A percentile compares a stretch with the other conserved stretches of the same genome.
Conservation (phyloP, 2,113 vertebrate species). For the Hirundichthys speculiger region DNA sequence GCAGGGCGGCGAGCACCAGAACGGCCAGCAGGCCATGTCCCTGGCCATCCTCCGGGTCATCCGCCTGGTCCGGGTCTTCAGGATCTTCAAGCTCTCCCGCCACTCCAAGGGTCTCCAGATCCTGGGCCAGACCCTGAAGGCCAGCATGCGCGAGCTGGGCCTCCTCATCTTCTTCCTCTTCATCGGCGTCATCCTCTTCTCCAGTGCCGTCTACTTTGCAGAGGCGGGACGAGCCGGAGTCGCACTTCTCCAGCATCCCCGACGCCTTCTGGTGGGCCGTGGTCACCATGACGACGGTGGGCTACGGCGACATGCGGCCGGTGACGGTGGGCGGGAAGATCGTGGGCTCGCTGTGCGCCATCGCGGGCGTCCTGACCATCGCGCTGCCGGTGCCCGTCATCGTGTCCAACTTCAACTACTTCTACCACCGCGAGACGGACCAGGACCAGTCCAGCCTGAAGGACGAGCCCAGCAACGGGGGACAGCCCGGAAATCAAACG, state of each 20-base stretch:
- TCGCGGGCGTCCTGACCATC: constrained; percentile 94
- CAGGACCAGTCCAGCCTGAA: constrained; percentile 89
- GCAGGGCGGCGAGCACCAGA: constrained; percentile 83
- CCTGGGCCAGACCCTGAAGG: constrained; percentile 94
- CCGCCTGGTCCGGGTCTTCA: constrained; percentile 92
- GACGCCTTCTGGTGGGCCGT: constrained; percentile 99
- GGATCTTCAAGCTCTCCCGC: constrained; percentile 95
- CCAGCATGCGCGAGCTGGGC: constrained; percentile 95
- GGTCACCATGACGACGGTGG: constrained; percentile 97
- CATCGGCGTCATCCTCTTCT: constrained; percentile 96
- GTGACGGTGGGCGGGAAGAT: constrained; percentile 95
- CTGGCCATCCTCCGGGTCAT: constrained; percentile 96
- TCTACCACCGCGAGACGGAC: constrained; percentile 96
- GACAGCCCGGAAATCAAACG: constrained; percentile 80
- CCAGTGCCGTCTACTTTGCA: constrained; percentile 94
- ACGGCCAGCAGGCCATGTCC: constrained; percentile 95
- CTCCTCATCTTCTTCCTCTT: constrained; percentile 98
- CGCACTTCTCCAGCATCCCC: constrained; percentile 96
- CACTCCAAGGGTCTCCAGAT: constrained; percentile 98
- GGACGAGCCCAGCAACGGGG: constrained; percentile 80
- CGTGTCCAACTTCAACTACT: constrained; percentile 98
- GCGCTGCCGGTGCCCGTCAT: constrained; percentile 97
- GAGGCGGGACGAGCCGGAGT: constrained; percentile 92
- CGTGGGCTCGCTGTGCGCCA: constrained; percentile 94
- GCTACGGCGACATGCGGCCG: constrained; percentile 96